Base-by-base conservation (phyloP, 2,113 vertebrate genomes). In the Orientallactaga bullata region DNA sequence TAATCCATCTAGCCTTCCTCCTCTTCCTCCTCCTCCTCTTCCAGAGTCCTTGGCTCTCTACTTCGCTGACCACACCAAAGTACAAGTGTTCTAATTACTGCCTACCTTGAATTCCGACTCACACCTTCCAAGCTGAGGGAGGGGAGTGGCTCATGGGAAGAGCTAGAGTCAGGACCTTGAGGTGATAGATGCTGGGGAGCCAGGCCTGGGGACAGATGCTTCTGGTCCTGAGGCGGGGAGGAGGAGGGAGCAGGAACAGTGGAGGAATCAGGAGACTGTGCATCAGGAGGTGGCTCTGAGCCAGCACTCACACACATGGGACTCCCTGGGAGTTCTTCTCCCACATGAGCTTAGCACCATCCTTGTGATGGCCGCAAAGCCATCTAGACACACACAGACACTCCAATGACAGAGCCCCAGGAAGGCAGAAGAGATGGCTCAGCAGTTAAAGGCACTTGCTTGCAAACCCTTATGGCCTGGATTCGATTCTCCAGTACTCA, bases 91-190 rank as follows among this genome's bases (percentile, higher is more conserved):
- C 84, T 78, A 26, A 63, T 79, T 47, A 42, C 37, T 32, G 26
- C 18, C 32, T 42, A 79, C 66, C 66, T 78, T 76, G 65, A 81
- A 55, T 24, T 23, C 74, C 35, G 63, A 65, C 28, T 72, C 58
- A 18, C 3, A 8, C 20, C 37, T 47, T 35, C 66, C 18, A 30
- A 0, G 0, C 17, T 2, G 35, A 60, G 39, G 32, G 10, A 12
- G 32, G 61, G n/a, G n/a, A n/a, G 5, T 17, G 55, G 32, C 23
- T 8, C 2, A 32, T 26, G 69, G 42, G 15, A 10, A 2, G 55
- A 47, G 9, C 37, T 63, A n/a, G 7, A 15, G 39, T 63, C 7
- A 18, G 24, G 58, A n/a, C 24, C 35, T 60, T 78, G 58, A 28
- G 61, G 39, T 76, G 7, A 28, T 4, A 58, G 58, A 21, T 42